Base-by-base conservation (phyloP, 1,140 invertebrate genomes). In the Acyrthosiphon pisum region DNA sequence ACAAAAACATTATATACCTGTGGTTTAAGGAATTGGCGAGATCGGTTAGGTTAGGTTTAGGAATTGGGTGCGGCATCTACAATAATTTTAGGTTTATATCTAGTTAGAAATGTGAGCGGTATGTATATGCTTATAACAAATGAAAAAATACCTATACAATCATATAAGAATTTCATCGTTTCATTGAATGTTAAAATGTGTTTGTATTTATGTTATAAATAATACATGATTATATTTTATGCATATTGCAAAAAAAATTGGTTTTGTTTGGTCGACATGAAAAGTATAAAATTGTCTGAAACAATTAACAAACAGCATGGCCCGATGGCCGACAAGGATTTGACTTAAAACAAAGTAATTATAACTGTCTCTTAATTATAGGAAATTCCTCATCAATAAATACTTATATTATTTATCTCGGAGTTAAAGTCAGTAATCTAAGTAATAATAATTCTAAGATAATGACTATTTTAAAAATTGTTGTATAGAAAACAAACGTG, bases 401-500 rank as follows among this genome's bases (percentile, higher is more conserved):
- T 76, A n/a, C n/a, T 76, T n/a, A 76, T 76, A 76, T 76, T n/a
- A 76, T 18, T 76, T n/a, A 76, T 76, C 30, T 76, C 9, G 14
- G n/a, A 76, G n/a, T 18, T n/a, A 30, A n/a, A n/a, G 60, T 35
- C 14, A 18, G 14, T 20, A 48, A 76, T 76, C 30, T n/a, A n/a
- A 76, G 60, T 76, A 76, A 18, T 76, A 76, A 18, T 76, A 76
- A 76, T 76, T 76, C 30, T 76, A 76, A 76, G n/a, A n/a, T 76
- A 76, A 76, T 76, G 60, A 76, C 60, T 14, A 18, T 76, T n/a
- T 76, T 6, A n/a, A 76, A 76, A 18, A 76, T n/a, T 76, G 30
- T n/a, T 76, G 18, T n/a, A n/a, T 76, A 76, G 60, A 76, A 76
- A 76, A 76, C n/a, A n/a, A 76, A n/a, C n/a, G 60, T n/a, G 60